Evolutionary conservation across 2,113 vertebrate species (phyloP), one percentile per base, ranked within the genome.

Genomic region (Stomatorhinus ivindoensis): DNA sequence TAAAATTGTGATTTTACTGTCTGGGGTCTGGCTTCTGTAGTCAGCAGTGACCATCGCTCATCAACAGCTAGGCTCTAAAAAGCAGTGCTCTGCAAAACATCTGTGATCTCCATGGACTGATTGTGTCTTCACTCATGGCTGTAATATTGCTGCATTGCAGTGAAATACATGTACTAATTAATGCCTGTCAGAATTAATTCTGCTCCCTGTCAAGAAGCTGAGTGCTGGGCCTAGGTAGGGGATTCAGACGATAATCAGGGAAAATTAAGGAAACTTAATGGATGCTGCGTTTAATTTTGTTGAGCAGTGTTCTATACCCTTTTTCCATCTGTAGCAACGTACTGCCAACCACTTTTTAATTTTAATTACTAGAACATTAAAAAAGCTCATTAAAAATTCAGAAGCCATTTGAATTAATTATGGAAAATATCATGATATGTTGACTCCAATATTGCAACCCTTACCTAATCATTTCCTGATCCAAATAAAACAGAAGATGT

Each of bases 121-220:
- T n/a, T 27, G 73, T 89, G 11, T 88, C 65, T 88, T 48, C 44
- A n/a, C 73, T 89, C 88, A 39, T 21, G n/a, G 58, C 80, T 83
- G 42, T 89, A 48, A n/a, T 83, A 48, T 83, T n/a, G 44, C 48
- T 44, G 48, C 88, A 89, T 82, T 90, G 91, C 92, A 92, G 91
- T 91, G 90, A 92, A 92, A 91, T 93, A 92, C 91, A 93, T 92
- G 93, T 92, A 87, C 93, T 93, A 93, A 95, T 94, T 93, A 92
- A 90, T 89, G 91, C 91, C 93, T 95, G 95, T 90, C 94, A 94
- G 92, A 90, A 90, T 92, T 90, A 90, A 95, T 95, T 94, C 92
- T 90, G 93, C 87, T 93, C 93, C 91, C 92, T 94, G 93, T 94
- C 94, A 92, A 15, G 82, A 87, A 89, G 89, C 90, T 87, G 92